phyloP scores from a whole-genome alignment of 92 coral and sea anemone genomes.

The Siderastrea siderea region DNA sequence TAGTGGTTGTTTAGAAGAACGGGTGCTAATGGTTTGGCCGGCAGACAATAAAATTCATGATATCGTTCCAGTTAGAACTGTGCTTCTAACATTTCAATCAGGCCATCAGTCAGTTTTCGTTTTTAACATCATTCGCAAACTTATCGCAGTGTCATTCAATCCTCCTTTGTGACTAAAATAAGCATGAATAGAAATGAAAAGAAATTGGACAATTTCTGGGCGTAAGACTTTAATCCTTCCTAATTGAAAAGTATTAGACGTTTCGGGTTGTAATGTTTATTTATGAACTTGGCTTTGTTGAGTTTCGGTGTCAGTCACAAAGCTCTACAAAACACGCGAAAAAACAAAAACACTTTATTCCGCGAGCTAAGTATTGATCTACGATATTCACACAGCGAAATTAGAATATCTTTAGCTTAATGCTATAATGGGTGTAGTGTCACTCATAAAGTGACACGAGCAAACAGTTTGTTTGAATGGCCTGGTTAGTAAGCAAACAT shows the following conservation, averaged over 20 bases:
- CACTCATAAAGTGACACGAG: constrained; percentile 86
- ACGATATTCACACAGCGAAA: constrained; percentile 80
- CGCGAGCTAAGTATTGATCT: constrained; percentile 77
- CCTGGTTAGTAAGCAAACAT: constrained; percentile 86
- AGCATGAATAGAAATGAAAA: background rate
- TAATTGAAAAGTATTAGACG: constrained; percentile 65
- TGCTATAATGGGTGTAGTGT: constrained; percentile 87
- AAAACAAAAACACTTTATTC: constrained; percentile 56
- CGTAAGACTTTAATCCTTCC: constrained; percentile 53
- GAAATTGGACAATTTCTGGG: constrained; percentile 30
- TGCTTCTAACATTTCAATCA: background rate
- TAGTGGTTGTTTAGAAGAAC: constrained; percentile 92
- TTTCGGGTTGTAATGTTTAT: constrained; percentile 61
- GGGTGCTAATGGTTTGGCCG: constrained; percentile 67
- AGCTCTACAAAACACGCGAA: constrained; percentile 45
- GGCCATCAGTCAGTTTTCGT: background rate
- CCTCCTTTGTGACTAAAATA: background rate
- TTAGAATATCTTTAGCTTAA: constrained; percentile 91
- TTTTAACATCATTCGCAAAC: background rate
- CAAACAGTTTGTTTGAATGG: constrained; percentile 92
- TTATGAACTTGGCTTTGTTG: constrained; percentile 46
- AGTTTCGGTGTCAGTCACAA: constrained; percentile 32
- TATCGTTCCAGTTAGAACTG: background rate
- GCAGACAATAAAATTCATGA: constrained; percentile 30
- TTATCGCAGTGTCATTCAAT: background rate